Conservation (phyloP, 2,888 invertebrate species). For the Lysandra bellargus region DNA sequence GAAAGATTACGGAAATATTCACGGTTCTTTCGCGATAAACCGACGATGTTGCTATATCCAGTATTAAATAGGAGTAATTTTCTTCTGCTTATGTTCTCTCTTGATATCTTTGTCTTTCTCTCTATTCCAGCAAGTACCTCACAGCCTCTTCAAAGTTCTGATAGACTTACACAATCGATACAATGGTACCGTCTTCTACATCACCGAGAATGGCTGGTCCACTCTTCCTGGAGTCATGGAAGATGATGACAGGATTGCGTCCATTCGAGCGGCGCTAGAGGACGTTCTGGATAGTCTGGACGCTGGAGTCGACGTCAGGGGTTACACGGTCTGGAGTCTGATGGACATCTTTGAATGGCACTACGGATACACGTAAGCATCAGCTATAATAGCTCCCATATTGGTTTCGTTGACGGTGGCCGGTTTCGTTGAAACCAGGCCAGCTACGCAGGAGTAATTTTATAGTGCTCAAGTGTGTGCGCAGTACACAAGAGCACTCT, state of each 20-base stretch:
- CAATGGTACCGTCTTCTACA: conserved; percentile 74
- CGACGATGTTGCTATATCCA: too few species aligned
- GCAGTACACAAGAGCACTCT: too few species aligned
- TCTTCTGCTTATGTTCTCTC: too few species aligned
- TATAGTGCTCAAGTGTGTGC: too few species aligned
- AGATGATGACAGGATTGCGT: conserved; percentile 70
- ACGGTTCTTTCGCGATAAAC: too few species aligned
- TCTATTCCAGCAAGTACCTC: conserved; percentile 69
- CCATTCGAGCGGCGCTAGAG: conserved; percentile 65
- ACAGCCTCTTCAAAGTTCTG: conserved; percentile 79
- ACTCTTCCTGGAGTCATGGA: conserved; percentile 53
- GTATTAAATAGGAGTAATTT: too few species aligned
- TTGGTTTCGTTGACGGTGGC: too few species aligned
- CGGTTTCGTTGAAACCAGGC: too few species aligned
- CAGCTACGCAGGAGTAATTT: too few species aligned
- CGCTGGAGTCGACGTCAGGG: conserved; percentile 39
- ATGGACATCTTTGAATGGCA: conserved; percentile 32
- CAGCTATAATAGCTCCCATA: too few species aligned
- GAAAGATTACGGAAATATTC: too few species aligned
- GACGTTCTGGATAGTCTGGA: conserved; percentile 65
- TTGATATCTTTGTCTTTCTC: too few species aligned
- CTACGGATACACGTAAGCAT: conserved; percentile 26
- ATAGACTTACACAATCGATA: conserved; percentile 71
- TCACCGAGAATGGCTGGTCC: conserved; percentile 83
- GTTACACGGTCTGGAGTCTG: conserved; percentile 28